Evolutionary conservation across 2,888 invertebrate genomes (phyloP), one percentile per base, ranked within the genome.

Genomic region (Erebia ligea): DNA sequence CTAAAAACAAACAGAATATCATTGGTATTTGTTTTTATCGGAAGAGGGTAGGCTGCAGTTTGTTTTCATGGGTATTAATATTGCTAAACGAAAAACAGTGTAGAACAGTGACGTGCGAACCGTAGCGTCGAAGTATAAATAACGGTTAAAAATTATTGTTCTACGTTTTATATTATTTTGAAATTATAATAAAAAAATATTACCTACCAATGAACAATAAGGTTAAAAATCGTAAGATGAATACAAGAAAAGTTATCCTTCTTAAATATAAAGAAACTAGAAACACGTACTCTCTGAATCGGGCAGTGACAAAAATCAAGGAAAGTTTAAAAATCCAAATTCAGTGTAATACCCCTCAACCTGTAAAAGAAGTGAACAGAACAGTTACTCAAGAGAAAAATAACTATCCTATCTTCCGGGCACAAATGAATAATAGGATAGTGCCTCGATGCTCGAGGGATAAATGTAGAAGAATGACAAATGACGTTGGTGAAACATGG

Each of bases 161-260:
- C 5, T n/a, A 34, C 34, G 15, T n/a, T 15, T n/a, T 15, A 50
- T 6, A 50, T n/a, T 4, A 50, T 50, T 50, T 50, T n/a, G 15
- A 15, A 25, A 25, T 9, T 15, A 17, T 21, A 52, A n/a, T n/a
- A 34, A 9, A 42, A 42, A 34, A 3, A n/a, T n/a, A 54, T 42
- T 17, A 25, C 13, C 13, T 17, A 25, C 13, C 13, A 42, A 50
- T 50, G 34, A 40, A 19, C 21, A 59, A 59, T 11, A 45, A 56
- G n/a, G 40, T 34, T 10, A 40, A 50, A 57, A 21, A 19, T 34
- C 15, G 48, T 19, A 65, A 40, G n/a, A 68, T 61, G 17, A 21
- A 45, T 8, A 76, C 78, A 65, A 77, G 72, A 2, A 73, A 78
- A n/a, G 67, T 77, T 15, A 73, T 79, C 8, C 76, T 79, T 8